phyloP scores from a whole-genome alignment of 2,888 invertebrate species.

The Aleiodes leptofemur region DNA sequence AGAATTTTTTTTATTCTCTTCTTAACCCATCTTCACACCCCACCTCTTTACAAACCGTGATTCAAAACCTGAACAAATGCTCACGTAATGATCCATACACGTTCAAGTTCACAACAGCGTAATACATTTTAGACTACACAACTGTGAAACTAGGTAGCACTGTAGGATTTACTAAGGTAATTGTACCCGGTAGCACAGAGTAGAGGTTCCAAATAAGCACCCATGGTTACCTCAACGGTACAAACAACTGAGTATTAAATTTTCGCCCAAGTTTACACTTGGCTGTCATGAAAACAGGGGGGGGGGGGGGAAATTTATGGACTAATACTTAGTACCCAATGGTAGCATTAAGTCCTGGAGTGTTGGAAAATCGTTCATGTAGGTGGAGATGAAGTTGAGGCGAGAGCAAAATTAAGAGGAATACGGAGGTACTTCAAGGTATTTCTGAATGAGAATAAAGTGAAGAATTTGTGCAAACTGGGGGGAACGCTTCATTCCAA shows the following conservation, averaged over 20 bases:
- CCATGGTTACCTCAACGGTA: constrained; percentile 43
- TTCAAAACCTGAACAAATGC: constrained; percentile 36
- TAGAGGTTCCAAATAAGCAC: constrained; percentile 33
- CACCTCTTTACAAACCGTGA: too few species aligned
- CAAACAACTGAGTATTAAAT: constrained; percentile 14
- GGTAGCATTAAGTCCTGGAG: background rate
- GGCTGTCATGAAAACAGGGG: constrained; percentile 27
- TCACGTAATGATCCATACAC: constrained; percentile 39
- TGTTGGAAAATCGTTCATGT: constrained; percentile 14
- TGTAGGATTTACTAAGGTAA: constrained; percentile 52
- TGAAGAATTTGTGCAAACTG: too few species aligned
- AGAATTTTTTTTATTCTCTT: background rate
- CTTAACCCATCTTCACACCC: background rate
- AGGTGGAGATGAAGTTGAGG: background rate
- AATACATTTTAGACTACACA: constrained; percentile 8
- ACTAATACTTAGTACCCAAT: constrained; percentile 25
- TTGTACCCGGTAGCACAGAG: constrained; percentile 50
- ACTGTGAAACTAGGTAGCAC: constrained; percentile 3
- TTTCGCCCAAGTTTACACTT: constrained; percentile 24
- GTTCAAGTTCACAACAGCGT: constrained; percentile 31
- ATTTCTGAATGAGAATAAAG: too few species aligned
- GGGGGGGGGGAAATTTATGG: constrained; percentile 4
- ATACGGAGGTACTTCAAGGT: too few species aligned
- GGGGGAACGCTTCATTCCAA: too few species aligned
- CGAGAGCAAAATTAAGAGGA: background rate